phyloP scores from a whole-genome alignment of 2,888 invertebrate species.

The Clanis bilineata region DNA sequence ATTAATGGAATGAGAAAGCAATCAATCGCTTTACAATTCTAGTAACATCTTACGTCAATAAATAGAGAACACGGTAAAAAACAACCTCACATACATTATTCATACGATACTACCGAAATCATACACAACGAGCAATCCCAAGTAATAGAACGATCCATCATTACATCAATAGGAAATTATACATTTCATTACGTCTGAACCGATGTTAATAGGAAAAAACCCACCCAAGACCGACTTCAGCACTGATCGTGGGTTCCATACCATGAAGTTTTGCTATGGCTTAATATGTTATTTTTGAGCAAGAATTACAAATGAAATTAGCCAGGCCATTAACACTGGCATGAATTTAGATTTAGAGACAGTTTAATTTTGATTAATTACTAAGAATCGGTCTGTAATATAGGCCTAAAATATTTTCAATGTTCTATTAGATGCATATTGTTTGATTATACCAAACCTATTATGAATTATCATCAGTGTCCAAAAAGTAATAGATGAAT shows the following conservation, averaged over 20 bases:
- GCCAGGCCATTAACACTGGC: no score
- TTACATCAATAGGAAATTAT: slow-evolving; percentile 47
- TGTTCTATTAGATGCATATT: no score
- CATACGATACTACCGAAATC: slow-evolving; percentile 25
- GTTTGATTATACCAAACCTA: no score
- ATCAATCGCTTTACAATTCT: background rate
- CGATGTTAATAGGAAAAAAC: slow-evolving; percentile 32
- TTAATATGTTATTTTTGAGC: no score
- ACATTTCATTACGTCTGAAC: slow-evolving; percentile 53
- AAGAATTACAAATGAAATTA: no score
- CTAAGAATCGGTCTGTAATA: no score
- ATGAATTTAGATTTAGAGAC: no score
- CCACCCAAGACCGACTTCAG: slow-evolving; percentile 11
- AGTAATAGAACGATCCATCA: slow-evolving; percentile 41
- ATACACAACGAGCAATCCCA: slow-evolving; percentile 36
- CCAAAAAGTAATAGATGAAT: no score
- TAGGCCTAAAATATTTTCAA: no score
- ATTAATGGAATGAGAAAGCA: no score
- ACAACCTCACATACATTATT: background rate
- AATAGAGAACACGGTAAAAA: background rate
- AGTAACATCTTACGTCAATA: background rate
- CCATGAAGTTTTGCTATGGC: background rate
- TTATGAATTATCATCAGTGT: no score
- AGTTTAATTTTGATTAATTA: no score
- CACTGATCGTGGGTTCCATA: background rate